Base-by-base conservation (phyloP, 2,888 invertebrate species). In the Neoscelio sp. region DNA sequence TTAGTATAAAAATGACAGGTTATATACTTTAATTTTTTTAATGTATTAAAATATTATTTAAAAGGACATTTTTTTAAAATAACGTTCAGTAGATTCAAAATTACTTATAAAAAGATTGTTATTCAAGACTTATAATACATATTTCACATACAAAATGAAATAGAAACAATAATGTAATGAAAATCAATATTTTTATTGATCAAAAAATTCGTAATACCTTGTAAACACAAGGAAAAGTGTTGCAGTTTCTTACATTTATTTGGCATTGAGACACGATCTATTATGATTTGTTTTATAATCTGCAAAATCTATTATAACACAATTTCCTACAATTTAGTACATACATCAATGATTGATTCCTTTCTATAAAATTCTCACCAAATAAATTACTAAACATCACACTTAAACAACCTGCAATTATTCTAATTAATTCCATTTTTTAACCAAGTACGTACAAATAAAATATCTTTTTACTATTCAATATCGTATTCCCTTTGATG, bases 401-500 rank as follows among this genome's bases (percentile, higher is more conserved):
- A 1, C 13, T 35, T 52, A 28, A 4, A 42, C 13, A 44, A 58
- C 23, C 42, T 13, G 40, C 10, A 28, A 28, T 7, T 4, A 28
- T 28, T 28, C 17, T 12, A 58, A 28, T 58, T 5, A 28, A 13
- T 8, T 17, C 30, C 35, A 35, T 38, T 38, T 35, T 20, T n/a
- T n/a, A n/a, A n/a, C n/a, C n/a, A n/a, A n/a, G n/a, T n/a, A n/a
- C n/a, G n/a, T n/a, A n/a, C n/a, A n/a, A n/a, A n/a, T n/a, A 2
- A 20, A 54, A 23, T 38, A 38, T 35, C 20, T 13, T 40, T 15
- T 8, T 15, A 40, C 17, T 42, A 42, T 28, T 1, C 52, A 44
- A 42, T 52, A 7, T 30, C 15, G 3, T 44, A 65, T 65, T 65
- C 65, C 52, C 65, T 65, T 54, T 44, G 38, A 65, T 65, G 52